phyloP scores from a whole-genome alignment of 1,140 invertebrate genomes.

The Ridgeia piscesae region DNA sequence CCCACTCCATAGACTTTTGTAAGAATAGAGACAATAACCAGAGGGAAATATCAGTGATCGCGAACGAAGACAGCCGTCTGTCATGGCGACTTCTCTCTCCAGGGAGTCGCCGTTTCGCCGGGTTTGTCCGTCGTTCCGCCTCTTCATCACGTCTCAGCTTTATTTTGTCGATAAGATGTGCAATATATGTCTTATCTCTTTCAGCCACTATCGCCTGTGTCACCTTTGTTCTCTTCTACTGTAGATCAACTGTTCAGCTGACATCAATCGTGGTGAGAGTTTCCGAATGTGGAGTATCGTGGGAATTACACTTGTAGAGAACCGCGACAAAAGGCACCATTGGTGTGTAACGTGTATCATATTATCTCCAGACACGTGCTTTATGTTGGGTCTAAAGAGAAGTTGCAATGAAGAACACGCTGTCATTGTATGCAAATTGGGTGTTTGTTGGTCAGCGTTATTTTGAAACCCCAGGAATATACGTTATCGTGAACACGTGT shows the following conservation, averaged over 20 bases:
- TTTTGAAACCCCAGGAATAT: not conserved
- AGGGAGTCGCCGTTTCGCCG: not conserved
- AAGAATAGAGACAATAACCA: not conserved
- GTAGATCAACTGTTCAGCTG: not conserved
- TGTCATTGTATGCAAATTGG: too few species aligned
- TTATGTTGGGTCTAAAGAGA: too few species aligned
- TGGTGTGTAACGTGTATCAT: not conserved
- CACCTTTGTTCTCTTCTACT: not conserved
- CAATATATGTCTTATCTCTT: not conserved
- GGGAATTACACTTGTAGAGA: not conserved
- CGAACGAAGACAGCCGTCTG: not conserved
- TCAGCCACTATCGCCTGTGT: not conserved
- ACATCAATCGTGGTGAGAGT: not conserved
- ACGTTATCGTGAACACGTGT: not conserved
- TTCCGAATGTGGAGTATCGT: not conserved
- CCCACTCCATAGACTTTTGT: not conserved
- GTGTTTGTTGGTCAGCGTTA: not conserved
- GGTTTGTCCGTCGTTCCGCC: not conserved
- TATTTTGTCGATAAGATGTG: not conserved
- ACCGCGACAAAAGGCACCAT: not conserved
- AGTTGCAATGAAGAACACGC: too few species aligned
- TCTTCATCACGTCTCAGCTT: not conserved
- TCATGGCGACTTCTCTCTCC: not conserved
- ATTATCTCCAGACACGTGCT: not conserved
- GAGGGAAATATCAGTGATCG: not conserved